Base-by-base conservation (phyloP, 2,797 vertebrate species). In the Ptychobarbus kaznakovi region DNA sequence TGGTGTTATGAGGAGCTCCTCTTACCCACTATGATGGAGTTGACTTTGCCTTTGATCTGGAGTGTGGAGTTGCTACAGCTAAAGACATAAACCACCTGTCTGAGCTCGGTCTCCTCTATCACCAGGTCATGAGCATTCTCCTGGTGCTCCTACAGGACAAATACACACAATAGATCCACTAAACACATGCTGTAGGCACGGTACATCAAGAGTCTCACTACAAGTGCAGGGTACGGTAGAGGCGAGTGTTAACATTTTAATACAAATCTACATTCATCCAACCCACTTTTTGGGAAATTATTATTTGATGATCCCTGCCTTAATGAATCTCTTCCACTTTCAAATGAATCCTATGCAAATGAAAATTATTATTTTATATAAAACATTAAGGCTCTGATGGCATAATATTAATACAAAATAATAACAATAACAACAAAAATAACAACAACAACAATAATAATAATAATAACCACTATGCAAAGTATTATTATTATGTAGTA, bases 21-120 rank as follows among this genome's bases (percentile, higher is more conserved):
- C 95, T 93, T 93, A 97, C 96, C 97, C 13, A 99, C 89, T 83
- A 96, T 98, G 91, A 99, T 99, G 90, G 98, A 99, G 93, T 99
- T 99, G 87, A 99, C 93, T 96, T 99, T 99, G 68, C 98, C 98
- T 91, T 97, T 98, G 79, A 99, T 92, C 93, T 99, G 97, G 72
- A 99, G 89, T 0, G 97, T 99, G 84, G 95, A 97, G 92, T 96
- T 96, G 92, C 93, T 96, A 89, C 98, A 99, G 87, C 92, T 95
- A 90, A 97, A 99, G 93, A 99, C 93, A 81, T 99, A 99, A 42
- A 92, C 97, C 91, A 99, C 98, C 93, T 99, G 98, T 90, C 96
- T 97, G 38, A 99, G 94, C 93, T 99, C 97, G 0, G 98, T 96
- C 86, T 99, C 96, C 81, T 96, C 95, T 74, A 99, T 97, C 90